Evolutionary conservation across 1,140 invertebrate species (phyloP).

Genomic region (Rhynchophorus ferrugineus): DNA sequence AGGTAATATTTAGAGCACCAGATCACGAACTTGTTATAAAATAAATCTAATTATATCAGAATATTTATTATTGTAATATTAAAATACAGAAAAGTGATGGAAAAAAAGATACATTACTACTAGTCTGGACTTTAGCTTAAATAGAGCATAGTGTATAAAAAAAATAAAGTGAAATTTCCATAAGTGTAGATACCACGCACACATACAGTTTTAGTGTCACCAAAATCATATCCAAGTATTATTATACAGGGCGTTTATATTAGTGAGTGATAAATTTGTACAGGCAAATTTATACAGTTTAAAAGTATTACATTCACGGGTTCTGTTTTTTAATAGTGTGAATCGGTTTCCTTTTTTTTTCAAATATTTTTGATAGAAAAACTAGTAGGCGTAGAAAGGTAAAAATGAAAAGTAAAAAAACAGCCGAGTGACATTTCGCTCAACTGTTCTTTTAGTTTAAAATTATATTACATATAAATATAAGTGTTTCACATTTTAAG

Average conservation of each 20-base stretch:
- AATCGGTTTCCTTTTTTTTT: no score
- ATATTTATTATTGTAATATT: constrained; percentile 20
- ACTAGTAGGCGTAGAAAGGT: no score
- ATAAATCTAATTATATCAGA: constrained; percentile 18
- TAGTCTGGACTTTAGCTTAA: constrained; percentile 16
- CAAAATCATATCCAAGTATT: constrained; percentile 33
- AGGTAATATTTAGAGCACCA: constrained; percentile 22
- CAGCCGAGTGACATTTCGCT: no score
- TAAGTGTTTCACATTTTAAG: not conserved
- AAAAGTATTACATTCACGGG: no score
- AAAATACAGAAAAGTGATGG: constrained; percentile 15
- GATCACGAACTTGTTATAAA: constrained; percentile 21
- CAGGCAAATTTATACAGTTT: not conserved
- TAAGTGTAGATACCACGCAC: constrained; percentile 34
- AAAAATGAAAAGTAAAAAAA: no score
- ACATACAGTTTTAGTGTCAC: constrained; percentile 32
- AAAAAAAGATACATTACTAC: constrained; percentile 13
- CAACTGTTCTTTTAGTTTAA: no score
- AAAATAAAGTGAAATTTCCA: constrained; percentile 21
- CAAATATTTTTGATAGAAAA: no score
- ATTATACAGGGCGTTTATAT: constrained; percentile 24
- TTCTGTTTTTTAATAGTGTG: no score
- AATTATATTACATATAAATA: no score
- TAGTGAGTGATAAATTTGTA: constrained; percentile 18
- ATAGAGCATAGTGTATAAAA: constrained; percentile 29